Percentiles rank a stretch among this genome's conserved stretches.
Evolutionary conservation across 2,888 invertebrate genomes (phyloP).

Genomic region (Odontothrips loti): DNA sequence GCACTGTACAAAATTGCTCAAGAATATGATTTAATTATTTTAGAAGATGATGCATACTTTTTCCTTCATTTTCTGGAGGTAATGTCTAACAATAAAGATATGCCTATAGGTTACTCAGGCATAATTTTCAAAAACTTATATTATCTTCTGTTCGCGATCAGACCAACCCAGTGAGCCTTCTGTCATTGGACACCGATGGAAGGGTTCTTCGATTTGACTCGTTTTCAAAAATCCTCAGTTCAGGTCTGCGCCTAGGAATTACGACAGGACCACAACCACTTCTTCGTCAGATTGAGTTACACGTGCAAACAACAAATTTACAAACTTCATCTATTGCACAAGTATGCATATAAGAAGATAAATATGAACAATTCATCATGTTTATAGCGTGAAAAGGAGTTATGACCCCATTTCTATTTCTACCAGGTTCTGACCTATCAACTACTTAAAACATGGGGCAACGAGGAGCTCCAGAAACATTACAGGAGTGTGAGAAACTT

Average conservation of each 20-base stretch:
- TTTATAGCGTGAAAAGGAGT: background rate
- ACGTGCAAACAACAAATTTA: conserved; percentile 64
- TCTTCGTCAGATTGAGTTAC: conserved; percentile 60
- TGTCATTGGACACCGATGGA: conserved; percentile 70
- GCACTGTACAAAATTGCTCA: conserved; percentile 71
- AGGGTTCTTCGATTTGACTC: conserved; percentile 74
- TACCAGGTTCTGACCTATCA: conserved; percentile 55
- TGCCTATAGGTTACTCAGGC: no score
- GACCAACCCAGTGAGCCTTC: conserved; percentile 60
- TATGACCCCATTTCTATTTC: background rate
- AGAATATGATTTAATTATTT: conserved; percentile 68
- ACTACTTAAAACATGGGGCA: conserved; percentile 57
- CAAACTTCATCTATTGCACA: conserved; percentile 63
- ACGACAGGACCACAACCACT: conserved; percentile 65
- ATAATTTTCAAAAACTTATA: background rate
- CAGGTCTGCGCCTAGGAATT: conserved; percentile 69
- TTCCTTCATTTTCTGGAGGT: conserved; percentile 65
- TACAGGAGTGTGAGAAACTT: conserved; percentile 56
- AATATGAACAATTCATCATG: background rate
- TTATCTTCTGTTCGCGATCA: conserved; percentile 34
- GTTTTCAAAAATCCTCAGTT: conserved; percentile 64
- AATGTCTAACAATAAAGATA: background rate
- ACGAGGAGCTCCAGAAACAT: conserved; percentile 58
- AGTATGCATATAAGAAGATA: conserved; percentile 47
- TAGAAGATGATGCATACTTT: conserved; percentile 81